Evolutionary conservation across 2,797 vertebrate genomes (phyloP).

Genomic region (Acipenser transmontanus): DNA sequence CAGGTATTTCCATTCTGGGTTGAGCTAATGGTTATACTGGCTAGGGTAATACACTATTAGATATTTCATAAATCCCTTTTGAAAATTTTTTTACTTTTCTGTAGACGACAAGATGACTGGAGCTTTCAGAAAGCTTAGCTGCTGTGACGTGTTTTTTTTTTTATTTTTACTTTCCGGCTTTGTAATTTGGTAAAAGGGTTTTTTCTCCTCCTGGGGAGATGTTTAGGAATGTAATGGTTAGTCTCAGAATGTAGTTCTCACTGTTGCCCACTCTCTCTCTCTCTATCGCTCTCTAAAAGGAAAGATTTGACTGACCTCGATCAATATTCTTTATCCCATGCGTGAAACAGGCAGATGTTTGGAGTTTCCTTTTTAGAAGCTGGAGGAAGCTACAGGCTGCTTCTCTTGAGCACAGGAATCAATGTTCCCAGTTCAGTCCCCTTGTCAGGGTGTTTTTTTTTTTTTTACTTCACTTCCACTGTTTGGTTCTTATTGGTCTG

Average conservation of each 20-base stretch:
- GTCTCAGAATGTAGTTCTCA: constrained; percentile 54
- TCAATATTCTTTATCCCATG: constrained; percentile 95
- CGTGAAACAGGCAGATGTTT: constrained; percentile 94
- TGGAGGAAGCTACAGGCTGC: constrained; percentile 49
- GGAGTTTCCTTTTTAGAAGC: constrained; percentile 82
- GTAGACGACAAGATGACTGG: too few species aligned
- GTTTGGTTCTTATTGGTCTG: too few species aligned
- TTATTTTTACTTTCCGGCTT: too few species aligned
- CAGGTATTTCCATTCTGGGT: too few species aligned
- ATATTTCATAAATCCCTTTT: too few species aligned
- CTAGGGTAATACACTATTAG: too few species aligned
- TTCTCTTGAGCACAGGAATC: constrained; percentile 82
- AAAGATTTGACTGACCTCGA: constrained; percentile 74
- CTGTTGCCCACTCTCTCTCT: constrained; percentile 44
- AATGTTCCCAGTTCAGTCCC: constrained; percentile 60
- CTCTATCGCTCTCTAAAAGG: constrained; percentile 53
- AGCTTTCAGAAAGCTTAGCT: too few species aligned
- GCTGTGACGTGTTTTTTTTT: too few species aligned
- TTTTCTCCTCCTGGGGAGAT: constrained; percentile 29
- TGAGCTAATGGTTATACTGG: too few species aligned
- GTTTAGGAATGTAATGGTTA: constrained; percentile 51
- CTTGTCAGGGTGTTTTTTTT: constrained; percentile 19
- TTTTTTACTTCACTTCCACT: too few species aligned
- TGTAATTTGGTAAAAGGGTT: neutral
- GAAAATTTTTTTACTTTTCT: too few species aligned